Conservation (phyloP, 1,140 invertebrate genomes). For the Drosophila ananassae region DNA sequence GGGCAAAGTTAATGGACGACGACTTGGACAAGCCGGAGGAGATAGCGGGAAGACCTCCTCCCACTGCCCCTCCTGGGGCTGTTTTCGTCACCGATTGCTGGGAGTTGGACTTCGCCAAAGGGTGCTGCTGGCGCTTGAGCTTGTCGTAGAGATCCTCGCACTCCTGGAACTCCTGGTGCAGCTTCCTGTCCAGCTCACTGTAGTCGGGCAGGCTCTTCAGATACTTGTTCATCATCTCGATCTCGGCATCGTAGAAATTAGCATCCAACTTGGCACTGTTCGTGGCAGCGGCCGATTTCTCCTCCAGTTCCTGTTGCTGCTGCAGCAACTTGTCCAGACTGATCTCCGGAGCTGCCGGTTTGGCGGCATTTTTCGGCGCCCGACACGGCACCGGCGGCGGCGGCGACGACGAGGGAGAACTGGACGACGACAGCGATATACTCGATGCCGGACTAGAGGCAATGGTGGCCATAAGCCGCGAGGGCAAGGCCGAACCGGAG, state of each 20-base stretch:
- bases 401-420: slow-evolving; percentile 74
- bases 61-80: slow-evolving; percentile 2
- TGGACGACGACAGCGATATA: slow-evolving; percentile 76
- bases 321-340: slow-evolving; percentile 71
- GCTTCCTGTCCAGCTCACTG: slow-evolving; percentile 78
- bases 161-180: slow-evolving; percentile 82
- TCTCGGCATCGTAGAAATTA: slow-evolving; percentile 82
- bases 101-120: slow-evolving; percentile 75
- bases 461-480: slow-evolving; percentile 63
- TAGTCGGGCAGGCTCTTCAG: slow-evolving; percentile 83
- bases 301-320: slow-evolving; percentile 74
- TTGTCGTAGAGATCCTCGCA: slow-evolving; percentile 82
- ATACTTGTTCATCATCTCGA: slow-evolving; percentile 84
- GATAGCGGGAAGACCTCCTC: background rate
- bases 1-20: slow-evolving; percentile 69
- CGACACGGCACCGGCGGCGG: slow-evolving; percentile 73
- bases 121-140: slow-evolving; percentile 68
- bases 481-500: slow-evolving; percentile 46
- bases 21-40: slow-evolving; percentile 58
- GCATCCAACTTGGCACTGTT: slow-evolving; percentile 73
- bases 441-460: slow-evolving; percentile 71
- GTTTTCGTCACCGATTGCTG: slow-evolving; percentile 58
- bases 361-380: slow-evolving; percentile 60
- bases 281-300: slow-evolving; percentile 69
- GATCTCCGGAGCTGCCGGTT: slow-evolving; percentile 40